Percentiles rank a stretch among this genome's conserved stretches.
These are phyloP conservation scores for Escarpia spicata DNA, from an alignment of 2,888 invertebrate species.

Conservation along the genomic window DNA sequence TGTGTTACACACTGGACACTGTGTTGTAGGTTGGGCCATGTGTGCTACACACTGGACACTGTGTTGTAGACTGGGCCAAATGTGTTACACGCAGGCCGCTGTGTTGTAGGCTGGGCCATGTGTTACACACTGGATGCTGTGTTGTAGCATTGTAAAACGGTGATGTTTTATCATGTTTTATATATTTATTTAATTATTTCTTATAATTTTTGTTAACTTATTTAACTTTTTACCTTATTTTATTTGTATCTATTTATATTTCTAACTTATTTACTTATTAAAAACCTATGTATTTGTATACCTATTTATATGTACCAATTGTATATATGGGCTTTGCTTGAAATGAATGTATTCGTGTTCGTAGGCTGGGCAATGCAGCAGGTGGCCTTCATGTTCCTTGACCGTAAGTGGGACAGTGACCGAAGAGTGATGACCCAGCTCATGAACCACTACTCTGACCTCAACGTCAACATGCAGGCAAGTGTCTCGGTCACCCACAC, in stretches of 20 bases:
- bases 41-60: not conserved
- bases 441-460: slow-evolving; percentile 78
- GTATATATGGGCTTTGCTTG: too few species aligned
- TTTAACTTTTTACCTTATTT: too few species aligned
- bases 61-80: not conserved
- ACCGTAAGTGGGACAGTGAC: slow-evolving; percentile 84
- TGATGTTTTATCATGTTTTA: too few species aligned
- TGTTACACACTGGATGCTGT: too few species aligned
- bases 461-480: slow-evolving; percentile 71
- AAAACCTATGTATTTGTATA: too few species aligned
- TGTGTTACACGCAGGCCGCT: not conserved
- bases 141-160: too few species aligned
- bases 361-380: slow-evolving; percentile 82
- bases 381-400: slow-evolving; percentile 84
- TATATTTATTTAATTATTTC: too few species aligned
- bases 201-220: too few species aligned
- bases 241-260: too few species aligned
- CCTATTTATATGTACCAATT: too few species aligned
- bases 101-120: not conserved
- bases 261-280: too few species aligned
- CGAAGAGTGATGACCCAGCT: slow-evolving; percentile 72
- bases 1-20: not conserved
- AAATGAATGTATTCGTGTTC: not conserved
- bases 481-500: slow-evolving; percentile 14
- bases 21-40: not conserved